Evolutionary conservation across 2,888 invertebrate species (phyloP), one percentile per base, ranked within the genome.

Genomic region (Latheticus oryzae): DNA sequence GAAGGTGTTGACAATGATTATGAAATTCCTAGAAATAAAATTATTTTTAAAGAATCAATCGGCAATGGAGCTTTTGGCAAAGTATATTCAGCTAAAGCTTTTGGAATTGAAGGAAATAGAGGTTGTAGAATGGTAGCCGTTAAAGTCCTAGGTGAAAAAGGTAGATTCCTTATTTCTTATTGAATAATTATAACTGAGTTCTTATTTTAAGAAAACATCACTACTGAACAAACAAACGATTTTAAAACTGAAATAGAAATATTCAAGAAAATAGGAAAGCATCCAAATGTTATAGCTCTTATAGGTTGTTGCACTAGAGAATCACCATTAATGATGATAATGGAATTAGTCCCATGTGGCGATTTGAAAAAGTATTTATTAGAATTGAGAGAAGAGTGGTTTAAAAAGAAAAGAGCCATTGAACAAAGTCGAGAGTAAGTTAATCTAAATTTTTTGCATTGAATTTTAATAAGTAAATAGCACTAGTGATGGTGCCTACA

Each of bases 261-360:
- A 79, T 82, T 93, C 75, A 93, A 91, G 74, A 84, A 84, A 61
- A 88, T 92, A 0, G 92, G 91, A 89, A 91, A 0, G 0, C 93
- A 93, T 76, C 83, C 85, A 9, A 88, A 93, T 76, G 87, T 93
- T 42, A 90, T 93, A 8, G 80, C 84, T 4, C 76, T 91, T 57
- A 70, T 92, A 1, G 93, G 87, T 0, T 93, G 90, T 67, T 91
- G 91, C 68, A 90, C 89, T 0, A 76, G 82, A 9, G 79, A 83
- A 0, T 79, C 85, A 13, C 92, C 93, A 0, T 83, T 87, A 37
- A 84, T 89, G 58, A 87, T 92, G 62, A 79, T 93, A 3, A 83
- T 93, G 77, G 93, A 93, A 72, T 91, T 87, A 70, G 87, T 91
- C 7, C 87, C 90, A 0, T 85, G 88, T 60, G 93, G 93, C 0